phyloP scores from a whole-genome alignment of 1,140 invertebrate genomes.

The Drosophila saltans region DNA sequence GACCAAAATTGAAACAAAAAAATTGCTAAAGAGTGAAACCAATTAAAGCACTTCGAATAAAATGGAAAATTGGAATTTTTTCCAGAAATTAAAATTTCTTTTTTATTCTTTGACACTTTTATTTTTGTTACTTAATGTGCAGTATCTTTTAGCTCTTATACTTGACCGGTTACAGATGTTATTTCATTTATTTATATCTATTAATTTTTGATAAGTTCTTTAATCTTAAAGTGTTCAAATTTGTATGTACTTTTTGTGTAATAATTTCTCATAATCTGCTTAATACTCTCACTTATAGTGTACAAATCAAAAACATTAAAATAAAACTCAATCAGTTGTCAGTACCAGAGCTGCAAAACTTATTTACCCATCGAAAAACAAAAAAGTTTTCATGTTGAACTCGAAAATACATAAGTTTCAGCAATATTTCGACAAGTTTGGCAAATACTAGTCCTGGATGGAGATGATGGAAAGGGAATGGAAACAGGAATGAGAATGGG shows the following conservation, averaged over 20 bases:
- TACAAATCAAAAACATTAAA: conserved; percentile 1
- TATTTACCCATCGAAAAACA: conserved; percentile 5
- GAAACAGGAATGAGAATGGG: not conserved
- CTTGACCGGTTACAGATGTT: too few relatives aligned
- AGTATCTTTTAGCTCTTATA: too few relatives aligned
- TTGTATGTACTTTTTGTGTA: not conserved
- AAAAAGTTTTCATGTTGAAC: conserved; percentile 54
- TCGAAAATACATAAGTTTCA: conserved; percentile 52
- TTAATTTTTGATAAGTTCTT: too few relatives aligned
- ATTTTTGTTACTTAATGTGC: too few relatives aligned
- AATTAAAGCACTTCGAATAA: not conserved
- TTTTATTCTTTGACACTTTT: too few relatives aligned
- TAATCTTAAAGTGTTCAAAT: not conserved
- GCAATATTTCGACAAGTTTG: conserved; percentile 58
- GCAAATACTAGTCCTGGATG: conserved; percentile 41
- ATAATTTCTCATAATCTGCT: not conserved
- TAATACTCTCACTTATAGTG: not conserved
- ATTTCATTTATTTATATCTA: too few relatives aligned
- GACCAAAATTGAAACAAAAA: not conserved
- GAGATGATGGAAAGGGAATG: conserved; percentile 17
- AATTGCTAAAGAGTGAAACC: not conserved
- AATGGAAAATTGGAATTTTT: not conserved
- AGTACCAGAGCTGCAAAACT: not conserved
- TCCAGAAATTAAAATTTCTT: too few relatives aligned
- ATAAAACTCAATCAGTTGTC: conserved; percentile 17